These are phyloP conservation scores for Microplitis mediator DNA, from an alignment of 1,140 invertebrate genomes.

Conservation along the genomic window DNA sequence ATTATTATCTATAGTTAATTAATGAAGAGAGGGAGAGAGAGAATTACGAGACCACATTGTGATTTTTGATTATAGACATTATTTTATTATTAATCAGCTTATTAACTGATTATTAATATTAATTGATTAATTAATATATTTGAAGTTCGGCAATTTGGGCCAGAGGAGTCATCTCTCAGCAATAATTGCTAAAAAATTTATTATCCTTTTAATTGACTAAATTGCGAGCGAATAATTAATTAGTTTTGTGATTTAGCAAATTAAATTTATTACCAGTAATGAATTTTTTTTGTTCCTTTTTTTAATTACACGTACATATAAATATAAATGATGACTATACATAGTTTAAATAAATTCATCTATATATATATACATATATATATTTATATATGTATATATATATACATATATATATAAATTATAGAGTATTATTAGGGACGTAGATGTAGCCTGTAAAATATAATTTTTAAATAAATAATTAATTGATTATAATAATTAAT, in stretches of 20 bases:
- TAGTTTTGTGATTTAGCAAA: neutral
- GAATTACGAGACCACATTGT: slow-evolving; percentile 45
- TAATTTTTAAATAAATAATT: slow-evolving; percentile 39
- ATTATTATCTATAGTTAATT: neutral
- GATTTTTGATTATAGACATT: slow-evolving; percentile 44
- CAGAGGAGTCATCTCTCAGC: no score
- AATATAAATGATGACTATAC: neutral
- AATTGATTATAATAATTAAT: slow-evolving; percentile 25
- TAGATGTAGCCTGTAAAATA: slow-evolving; percentile 59
- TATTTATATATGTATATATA: no score
- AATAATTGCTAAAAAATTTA: no score
- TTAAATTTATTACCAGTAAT: neutral
- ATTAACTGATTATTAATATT: slow-evolving; percentile 19
- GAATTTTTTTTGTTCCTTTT: neutral
- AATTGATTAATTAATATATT: neutral
- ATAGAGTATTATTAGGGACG: slow-evolving; percentile 61
- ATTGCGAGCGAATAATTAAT: neutral
- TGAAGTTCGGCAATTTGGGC: neutral
- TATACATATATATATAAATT: slow-evolving; percentile 43
- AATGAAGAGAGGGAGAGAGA: slow-evolving; percentile 34
- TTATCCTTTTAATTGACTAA: neutral
- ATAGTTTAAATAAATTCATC: neutral
- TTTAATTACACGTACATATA: neutral
- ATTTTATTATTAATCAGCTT: slow-evolving; percentile 32
- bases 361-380: neutral